Evolutionary conservation across 2,113 vertebrate species (phyloP).

Genomic region (Pomatorhinus ruficollis): DNA sequence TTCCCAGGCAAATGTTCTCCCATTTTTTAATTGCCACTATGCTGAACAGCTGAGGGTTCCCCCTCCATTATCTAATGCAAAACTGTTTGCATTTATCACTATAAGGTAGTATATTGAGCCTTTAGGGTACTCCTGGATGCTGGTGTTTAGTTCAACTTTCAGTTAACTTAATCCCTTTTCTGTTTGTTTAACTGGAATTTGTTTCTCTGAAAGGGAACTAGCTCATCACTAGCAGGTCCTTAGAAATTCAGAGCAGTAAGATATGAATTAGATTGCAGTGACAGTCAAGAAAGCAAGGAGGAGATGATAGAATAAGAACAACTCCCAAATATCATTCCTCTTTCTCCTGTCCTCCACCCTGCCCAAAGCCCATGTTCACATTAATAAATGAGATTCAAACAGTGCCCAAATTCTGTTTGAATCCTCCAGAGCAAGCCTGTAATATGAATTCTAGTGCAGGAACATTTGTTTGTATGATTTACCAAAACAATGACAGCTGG

Average conservation of each 20-base stretch:
- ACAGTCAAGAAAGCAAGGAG: neutral
- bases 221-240: neutral
- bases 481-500: conserved; percentile 94
- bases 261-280: neutral
- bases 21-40: conserved; percentile 34
- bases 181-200: conserved; percentile 26
- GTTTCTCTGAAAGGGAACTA: conserved; percentile 22
- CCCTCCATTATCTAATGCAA: conserved; percentile 22
- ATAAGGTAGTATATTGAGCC: neutral
- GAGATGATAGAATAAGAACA: conserved; percentile 20
- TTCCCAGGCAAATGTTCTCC: neutral
- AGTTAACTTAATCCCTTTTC: conserved; percentile 5
- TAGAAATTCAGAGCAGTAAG: conserved; percentile 32
- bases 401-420: neutral
- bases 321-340: neutral
- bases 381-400: conserved; percentile 18
- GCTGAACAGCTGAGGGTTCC: neutral
- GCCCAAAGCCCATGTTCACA: neutral
- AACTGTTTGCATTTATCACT: conserved; percentile 53
- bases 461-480: conserved; percentile 74
- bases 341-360: neutral
- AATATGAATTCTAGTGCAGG: conserved; percentile 11
- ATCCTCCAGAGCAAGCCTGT: conserved; percentile 2
- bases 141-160: conserved; percentile 26
- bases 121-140: conserved; percentile 10